Evolutionary conservation across 2,797 vertebrate genomes (phyloP).

Genomic region (Emydoidea blandingii): DNA sequence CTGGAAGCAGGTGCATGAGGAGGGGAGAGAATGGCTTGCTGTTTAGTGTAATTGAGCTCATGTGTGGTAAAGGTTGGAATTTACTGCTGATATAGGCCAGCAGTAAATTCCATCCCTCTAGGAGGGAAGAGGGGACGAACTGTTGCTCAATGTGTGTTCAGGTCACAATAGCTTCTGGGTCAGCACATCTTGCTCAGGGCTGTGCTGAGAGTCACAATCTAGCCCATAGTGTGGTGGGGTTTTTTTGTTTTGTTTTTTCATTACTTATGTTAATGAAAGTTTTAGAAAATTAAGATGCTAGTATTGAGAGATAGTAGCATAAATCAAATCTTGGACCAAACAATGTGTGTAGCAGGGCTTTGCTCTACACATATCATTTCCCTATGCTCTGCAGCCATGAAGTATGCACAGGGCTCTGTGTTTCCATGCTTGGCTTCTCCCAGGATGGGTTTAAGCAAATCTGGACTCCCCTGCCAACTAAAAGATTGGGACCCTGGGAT

Average conservation of each 20-base stretch:
- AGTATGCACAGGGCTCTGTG: not conserved
- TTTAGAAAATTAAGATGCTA: not conserved
- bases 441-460: not conserved
- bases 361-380: not conserved
- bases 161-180: not conserved
- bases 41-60: not conserved
- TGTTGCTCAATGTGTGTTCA: not conserved
- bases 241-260: not conserved
- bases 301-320: not conserved
- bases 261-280: not conserved
- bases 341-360: rapidly evolving
- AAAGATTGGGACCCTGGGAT: not conserved
- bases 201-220: not conserved
- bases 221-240: not conserved
- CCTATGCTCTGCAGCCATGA: not conserved
- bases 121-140: not conserved
- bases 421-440: not conserved
- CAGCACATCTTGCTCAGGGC: not conserved
- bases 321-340: not conserved
- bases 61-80: not conserved
- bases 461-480: not conserved
- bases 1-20: not conserved
- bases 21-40: rapidly evolving
- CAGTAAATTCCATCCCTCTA: not conserved
- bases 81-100: not conserved